Base-by-base conservation (phyloP, 2,113 vertebrate genomes). In the Saguinus midas region DNA sequence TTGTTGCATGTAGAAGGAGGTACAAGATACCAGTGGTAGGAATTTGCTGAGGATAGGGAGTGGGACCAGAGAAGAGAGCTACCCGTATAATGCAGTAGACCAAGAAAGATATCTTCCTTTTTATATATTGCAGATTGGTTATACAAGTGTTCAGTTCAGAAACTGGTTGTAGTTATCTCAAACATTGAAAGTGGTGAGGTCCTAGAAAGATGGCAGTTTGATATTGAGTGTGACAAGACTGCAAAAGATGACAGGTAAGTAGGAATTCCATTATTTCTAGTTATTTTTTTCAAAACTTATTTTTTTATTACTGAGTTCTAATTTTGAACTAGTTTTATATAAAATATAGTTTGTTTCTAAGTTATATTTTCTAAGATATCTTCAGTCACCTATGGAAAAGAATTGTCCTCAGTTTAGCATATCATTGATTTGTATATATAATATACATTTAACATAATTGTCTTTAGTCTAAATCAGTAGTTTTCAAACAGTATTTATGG, bases 191-290 rank as follows among this genome's bases (percentile, higher is more conserved):
- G 98, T 95, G 98, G 98, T 1, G 99, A 99, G 96, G 99, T 99
- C 75, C 98, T 99, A 96, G 99, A 99, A 98, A 98, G 99, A 57
- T 99, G 99, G 99, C 99, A 99, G 94, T 99, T 99, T 93, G 99
- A 99, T 95, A 99, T 99, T 2, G 99, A 99, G 96, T 99, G 99
- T 76, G 99, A 99, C 98, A 99, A 99, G 98, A 98, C 98, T 0
- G 99, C 99, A 0, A 99, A 99, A 90, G 99, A 99, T 43, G 99
- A 98, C 97, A 99, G 98, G 99, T 99, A 97, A 95, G 82, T 81
- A 48, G 40, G 4, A 43, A 27, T 73, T 86, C 45, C 58, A 18
- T 72, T 86, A 52, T 86, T 93, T 75, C 23, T 48, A 14, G 6
- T 2, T 64, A 9, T 29, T 16, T 70, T 64, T 73, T 66, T 68